These are phyloP conservation scores for Lordiphosa clarofinis DNA, from an alignment of 1,140 invertebrate genomes.

Conservation along the genomic window DNA sequence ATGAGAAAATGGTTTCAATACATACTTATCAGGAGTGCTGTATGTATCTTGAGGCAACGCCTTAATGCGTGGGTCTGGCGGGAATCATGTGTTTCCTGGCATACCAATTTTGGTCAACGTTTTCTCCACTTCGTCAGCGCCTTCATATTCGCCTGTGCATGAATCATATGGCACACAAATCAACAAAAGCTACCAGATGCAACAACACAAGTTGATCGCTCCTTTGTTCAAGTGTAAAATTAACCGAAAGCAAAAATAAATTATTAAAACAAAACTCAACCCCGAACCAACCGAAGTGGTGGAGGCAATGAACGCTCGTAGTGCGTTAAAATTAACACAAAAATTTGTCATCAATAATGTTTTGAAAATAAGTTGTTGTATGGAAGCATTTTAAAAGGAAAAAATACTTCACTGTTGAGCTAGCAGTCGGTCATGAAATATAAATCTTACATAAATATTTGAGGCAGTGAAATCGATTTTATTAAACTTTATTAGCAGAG, in stretches of 20 bases:
- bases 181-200: constrained; percentile 4
- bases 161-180: constrained; percentile 18
- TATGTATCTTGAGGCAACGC: too few relatives aligned
- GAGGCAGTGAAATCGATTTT: too few relatives aligned
- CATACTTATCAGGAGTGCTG: too few relatives aligned
- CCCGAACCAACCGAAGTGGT: too few relatives aligned
- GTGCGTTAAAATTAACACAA: constrained; percentile 19
- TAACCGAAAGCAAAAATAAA: background rate
- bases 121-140: constrained; percentile 22
- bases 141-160: constrained; percentile 8
- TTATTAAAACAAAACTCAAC: too few relatives aligned
- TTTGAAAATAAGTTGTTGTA: too few relatives aligned
- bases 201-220: constrained; percentile 5
- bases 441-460: too few relatives aligned
- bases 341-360: constrained; percentile 1
- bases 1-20: too few relatives aligned
- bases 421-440: too few relatives aligned
- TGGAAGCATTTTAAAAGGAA: too few relatives aligned
- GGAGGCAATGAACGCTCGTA: background rate
- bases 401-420: too few relatives aligned
- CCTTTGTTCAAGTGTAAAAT: background rate
- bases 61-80: background rate
- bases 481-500: too few relatives aligned
- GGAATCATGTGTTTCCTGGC: constrained; percentile 30
- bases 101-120: constrained; percentile 48